Base-by-base conservation (phyloP, 1,140 invertebrate genomes). In the Halesus radiatus region DNA sequence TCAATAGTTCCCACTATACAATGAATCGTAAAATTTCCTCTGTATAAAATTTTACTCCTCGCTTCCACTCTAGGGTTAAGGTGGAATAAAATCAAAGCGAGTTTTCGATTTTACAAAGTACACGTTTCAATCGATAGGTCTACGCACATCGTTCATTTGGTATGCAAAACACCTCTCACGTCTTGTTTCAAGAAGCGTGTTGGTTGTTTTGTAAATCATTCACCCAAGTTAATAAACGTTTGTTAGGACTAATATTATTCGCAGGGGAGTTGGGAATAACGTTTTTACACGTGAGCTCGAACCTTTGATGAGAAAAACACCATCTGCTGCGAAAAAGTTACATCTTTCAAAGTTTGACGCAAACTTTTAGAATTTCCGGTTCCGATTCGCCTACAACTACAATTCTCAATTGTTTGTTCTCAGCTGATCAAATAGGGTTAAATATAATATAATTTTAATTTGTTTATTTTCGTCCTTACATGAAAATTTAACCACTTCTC, bases 171-270 rank as follows among this genome's bases (percentile, higher is more conserved):
- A 53, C 52, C 52, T 15, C 22, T 16, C 20, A 53, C 45, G 16
- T 52, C 45, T 72, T 72, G 66, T 70, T 70, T 70, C 16, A 52
- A 37, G 62, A 66, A 23, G 53, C 45, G 23, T 23, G 68, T 72
- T 66, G 26, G 29, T 66, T 22, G 45, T 52, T 66, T 66, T 66
- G 16, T 32, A 32, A 66, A 64, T 10, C 15, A 45, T 37, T 37
- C 15, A 1, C 64, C 64, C 7, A 68, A 50, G 64, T 60, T 60
- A 26, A 20, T 60, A 23, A 60, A 26, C 58, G 37, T 13, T 45
- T 45, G 37, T 13, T 45, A 45, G 10, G 37, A 45, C 8, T 45
- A 8, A 45, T 45, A 45, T 45, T 45, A 45, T 45, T 45, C 37
- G 13, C 37, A 45, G 37, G 37, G 10, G 10, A 45, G 8, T 45